A percentile compares a stretch with the other conserved stretches of the same genome.
Evolutionary conservation across 2,113 vertebrate species (phyloP).

Genomic region (Pleuronectes platessa): DNA sequence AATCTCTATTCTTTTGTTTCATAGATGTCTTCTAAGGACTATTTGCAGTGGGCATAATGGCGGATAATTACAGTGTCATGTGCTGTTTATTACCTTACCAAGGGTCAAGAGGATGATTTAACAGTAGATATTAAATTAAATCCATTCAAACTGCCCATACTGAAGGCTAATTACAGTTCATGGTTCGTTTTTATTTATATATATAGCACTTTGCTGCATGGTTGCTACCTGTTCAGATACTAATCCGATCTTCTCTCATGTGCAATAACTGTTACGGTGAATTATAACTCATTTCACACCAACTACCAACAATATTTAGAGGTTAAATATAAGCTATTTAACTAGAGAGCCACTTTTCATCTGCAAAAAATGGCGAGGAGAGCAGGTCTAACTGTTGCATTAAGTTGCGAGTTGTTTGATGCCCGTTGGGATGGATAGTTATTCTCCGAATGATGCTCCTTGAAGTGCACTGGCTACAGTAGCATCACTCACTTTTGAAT

Average conservation of each 20-base stretch:
- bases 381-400: background rate
- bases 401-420: no score
- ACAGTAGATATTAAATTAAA: background rate
- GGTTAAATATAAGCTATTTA: background rate
- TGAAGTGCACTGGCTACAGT: background rate
- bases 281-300: background rate
- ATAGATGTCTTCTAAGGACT: background rate
- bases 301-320: background rate
- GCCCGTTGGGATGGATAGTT: background rate
- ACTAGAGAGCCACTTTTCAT: background rate
- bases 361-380: background rate
- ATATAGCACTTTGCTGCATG: background rate
- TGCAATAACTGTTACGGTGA: background rate
- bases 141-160: background rate
- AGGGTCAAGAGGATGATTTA: background rate
- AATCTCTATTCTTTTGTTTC: background rate
- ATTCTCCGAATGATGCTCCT: background rate
- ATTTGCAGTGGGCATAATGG: background rate
- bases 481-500: conserved; percentile 33
- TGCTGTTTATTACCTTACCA: background rate
- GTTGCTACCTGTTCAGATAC: no score
- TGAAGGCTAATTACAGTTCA: background rate
- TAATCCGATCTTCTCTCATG: background rate
- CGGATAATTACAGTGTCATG: background rate
- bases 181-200: background rate